These are phyloP conservation scores for Ruditapes philippinarum DNA, from an alignment of 1,140 invertebrate genomes.

Conservation along the genomic window DNA sequence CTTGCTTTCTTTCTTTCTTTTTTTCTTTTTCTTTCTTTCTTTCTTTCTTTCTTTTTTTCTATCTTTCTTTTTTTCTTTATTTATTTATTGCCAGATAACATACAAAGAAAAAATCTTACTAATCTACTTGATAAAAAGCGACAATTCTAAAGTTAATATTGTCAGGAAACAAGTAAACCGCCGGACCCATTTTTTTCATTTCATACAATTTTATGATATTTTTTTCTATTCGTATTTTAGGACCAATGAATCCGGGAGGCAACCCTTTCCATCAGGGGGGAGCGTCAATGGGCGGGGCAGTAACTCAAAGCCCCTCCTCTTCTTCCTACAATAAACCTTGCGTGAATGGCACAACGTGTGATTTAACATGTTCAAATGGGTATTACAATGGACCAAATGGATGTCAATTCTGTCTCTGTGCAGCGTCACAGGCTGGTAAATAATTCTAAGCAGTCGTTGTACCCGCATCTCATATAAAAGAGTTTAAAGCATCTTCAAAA, in stretches of 20 bases:
- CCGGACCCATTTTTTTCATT: too few species aligned
- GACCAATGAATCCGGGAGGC: slow-evolving; percentile 29
- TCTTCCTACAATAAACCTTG: neutral
- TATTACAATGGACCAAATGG: slow-evolving; percentile 21
- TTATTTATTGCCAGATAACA: too few species aligned
- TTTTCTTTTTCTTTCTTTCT: too few species aligned
- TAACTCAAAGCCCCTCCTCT: neutral
- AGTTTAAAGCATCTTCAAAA: neutral
- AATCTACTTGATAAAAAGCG: too few species aligned
- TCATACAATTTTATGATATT: too few species aligned
- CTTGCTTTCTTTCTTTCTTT: too few species aligned
- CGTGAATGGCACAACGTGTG: neutral
- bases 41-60: too few species aligned
- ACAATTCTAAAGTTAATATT: too few species aligned
- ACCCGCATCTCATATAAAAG: neutral
- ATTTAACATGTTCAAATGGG: slow-evolving; percentile 1
- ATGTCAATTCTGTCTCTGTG: slow-evolving; percentile 48
- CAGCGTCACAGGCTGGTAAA: neutral
- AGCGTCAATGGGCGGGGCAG: neutral
- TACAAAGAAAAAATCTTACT: too few species aligned
- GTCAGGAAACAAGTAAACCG: too few species aligned
- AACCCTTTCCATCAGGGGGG: slow-evolving; percentile 48
- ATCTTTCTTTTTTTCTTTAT: too few species aligned
- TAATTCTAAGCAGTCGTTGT: neutral
- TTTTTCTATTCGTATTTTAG: too few species aligned